A percentile compares a stretch with the other conserved stretches of the same genome.
Conservation (phyloP, 2,113 vertebrate genomes). For the Struthio camelus region DNA sequence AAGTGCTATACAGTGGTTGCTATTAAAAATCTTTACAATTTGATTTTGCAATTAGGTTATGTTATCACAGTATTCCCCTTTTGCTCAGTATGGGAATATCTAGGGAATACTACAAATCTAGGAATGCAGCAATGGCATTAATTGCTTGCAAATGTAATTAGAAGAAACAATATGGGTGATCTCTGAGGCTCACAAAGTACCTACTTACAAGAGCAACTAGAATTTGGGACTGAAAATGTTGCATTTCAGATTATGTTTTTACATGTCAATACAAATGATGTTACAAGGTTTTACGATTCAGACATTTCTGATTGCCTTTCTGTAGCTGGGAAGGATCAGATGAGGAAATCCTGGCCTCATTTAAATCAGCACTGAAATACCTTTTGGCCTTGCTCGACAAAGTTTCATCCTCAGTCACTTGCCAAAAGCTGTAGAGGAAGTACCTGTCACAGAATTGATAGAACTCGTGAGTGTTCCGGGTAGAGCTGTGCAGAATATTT, state of each 20-base stretch:
- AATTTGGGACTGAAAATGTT: background rate
- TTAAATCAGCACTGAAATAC: background rate
- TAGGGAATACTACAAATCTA: conserved; percentile 36
- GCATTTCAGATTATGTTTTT: background rate
- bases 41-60: conserved; percentile 25
- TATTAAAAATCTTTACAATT: conserved; percentile 47
- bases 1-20: background rate
- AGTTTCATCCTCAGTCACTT: background rate
- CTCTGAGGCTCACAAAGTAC: background rate
- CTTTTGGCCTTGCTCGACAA: background rate
- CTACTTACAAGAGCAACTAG: background rate
- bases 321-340: background rate
- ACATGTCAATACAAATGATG: background rate
- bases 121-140: conserved; percentile 1
- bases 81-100: background rate
- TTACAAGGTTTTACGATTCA: background rate
- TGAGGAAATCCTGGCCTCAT: background rate
- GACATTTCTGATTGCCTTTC: background rate
- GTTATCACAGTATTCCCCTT: conserved; percentile 1
- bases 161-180: conserved; percentile 31
- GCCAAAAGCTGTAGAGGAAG: conserved; percentile 9
- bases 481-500: background rate
- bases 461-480: background rate
- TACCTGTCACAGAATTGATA: background rate
- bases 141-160: conserved; percentile 62